Conservation (phyloP, 1,140 invertebrate genomes). For the Heliconius himera region DNA sequence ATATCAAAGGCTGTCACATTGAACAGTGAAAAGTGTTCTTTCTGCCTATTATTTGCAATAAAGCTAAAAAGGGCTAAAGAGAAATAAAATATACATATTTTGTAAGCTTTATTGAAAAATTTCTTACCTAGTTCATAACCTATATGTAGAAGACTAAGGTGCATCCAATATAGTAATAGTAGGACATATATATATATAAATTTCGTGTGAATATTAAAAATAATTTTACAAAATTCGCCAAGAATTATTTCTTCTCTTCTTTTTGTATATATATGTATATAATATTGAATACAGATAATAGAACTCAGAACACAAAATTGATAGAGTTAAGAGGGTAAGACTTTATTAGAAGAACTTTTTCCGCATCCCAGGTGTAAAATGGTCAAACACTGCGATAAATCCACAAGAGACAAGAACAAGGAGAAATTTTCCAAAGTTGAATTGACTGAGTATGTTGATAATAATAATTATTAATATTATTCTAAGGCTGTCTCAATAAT, state of each 20-base stretch:
- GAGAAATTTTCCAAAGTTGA: conserved; percentile 38
- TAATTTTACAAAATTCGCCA: conserved; percentile 27
- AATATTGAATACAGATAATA: background rate
- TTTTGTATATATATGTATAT: background rate
- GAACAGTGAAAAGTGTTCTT: no score
- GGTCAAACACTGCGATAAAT: background rate
- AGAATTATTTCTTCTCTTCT: background rate
- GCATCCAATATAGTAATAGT: conserved; percentile 40
- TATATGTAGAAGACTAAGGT: conserved; percentile 46
- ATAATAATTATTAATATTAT: conserved; percentile 13
- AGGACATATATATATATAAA: conserved; percentile 11
- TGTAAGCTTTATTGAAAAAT: conserved; percentile 53
- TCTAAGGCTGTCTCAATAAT: conserved; percentile 36
- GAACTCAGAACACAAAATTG: background rate
- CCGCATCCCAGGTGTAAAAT: background rate
- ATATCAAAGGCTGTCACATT: no score
- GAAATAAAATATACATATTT: conserved; percentile 25
- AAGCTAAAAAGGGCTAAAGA: background rate
- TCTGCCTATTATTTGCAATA: background rate
- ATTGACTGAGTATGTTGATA: conserved; percentile 28
- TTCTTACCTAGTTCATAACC: conserved; percentile 46
- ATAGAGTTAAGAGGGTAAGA: conserved; percentile 5
- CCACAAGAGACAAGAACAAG: conserved; percentile 23
- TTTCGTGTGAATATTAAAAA: conserved; percentile 21
- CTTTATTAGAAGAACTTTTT: background rate